These are phyloP conservation scores for Leptogaster cylindrica DNA, from an alignment of 2,888 invertebrate species.

Conservation along the genomic window DNA sequence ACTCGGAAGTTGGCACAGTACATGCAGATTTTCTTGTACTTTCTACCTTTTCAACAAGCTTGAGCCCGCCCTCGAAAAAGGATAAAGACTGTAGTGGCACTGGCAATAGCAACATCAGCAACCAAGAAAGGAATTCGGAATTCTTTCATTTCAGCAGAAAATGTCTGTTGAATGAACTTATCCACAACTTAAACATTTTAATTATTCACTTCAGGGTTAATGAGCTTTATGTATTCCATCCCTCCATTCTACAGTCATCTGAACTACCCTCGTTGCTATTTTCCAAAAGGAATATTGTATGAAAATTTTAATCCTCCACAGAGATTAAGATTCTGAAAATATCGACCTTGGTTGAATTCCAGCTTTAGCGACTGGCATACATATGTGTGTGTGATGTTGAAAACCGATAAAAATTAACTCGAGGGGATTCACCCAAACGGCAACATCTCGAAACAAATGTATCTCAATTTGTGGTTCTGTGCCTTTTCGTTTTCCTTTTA, in stretches of 20 bases:
- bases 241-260: background rate
- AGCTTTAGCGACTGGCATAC: too few relatives aligned
- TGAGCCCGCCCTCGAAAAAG: conserved; percentile 22
- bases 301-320: background rate
- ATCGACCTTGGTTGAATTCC: conserved; percentile 22
- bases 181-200: conserved; percentile 35
- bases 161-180: conserved; percentile 27
- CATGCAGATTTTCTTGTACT: conserved; percentile 30
- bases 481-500: too few relatives aligned
- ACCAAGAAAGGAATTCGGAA: conserved; percentile 18
- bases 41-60: conserved; percentile 28
- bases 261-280: background rate
- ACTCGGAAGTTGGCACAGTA: background rate
- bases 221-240: conserved; percentile 38
- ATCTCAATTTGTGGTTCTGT: too few relatives aligned
- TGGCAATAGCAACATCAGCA: too few relatives aligned
- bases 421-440: too few relatives aligned
- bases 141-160: conserved; percentile 27
- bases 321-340: conserved; percentile 15
- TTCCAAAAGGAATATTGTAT: background rate
- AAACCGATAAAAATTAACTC: too few relatives aligned
- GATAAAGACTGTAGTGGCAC: conserved; percentile 10
- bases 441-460: too few relatives aligned
- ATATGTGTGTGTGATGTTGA: too few relatives aligned
- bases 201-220: conserved; percentile 39